Conservation (phyloP, 2,888 invertebrate species). For the Amphipoea lucens region DNA sequence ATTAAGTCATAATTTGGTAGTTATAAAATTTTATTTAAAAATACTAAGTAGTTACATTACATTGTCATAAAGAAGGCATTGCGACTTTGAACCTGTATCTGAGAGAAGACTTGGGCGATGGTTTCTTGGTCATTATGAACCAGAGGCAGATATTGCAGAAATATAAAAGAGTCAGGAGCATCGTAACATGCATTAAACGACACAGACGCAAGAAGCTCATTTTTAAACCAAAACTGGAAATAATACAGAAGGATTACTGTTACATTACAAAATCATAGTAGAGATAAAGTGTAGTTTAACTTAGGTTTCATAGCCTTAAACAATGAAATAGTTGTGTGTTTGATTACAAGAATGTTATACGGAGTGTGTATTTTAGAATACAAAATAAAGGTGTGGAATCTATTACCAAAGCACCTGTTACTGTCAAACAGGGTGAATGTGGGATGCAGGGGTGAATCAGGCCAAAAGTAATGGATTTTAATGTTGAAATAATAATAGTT, state of each 20-base stretch:
- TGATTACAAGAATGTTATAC: not conserved
- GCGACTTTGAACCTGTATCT: constrained; percentile 80
- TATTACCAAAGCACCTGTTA: not conserved
- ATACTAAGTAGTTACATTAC: constrained; percentile 34
- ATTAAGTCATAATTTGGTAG: not conserved
- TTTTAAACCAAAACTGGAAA: constrained; percentile 84
- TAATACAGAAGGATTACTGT: constrained; percentile 38
- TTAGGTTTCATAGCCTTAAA: not conserved
- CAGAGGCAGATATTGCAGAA: constrained; percentile 86
- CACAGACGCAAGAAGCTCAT: constrained; percentile 84
- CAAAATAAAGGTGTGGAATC: not conserved
- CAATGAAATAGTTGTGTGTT: not conserved
- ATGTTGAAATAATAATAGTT: not conserved
- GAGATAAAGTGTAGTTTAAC: not conserved
- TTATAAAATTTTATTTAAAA: constrained; percentile 24
- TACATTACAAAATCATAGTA: constrained; percentile 9
- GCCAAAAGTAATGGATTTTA: not conserved
- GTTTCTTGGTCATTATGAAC: constrained; percentile 85
- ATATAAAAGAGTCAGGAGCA: constrained; percentile 84
- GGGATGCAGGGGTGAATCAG: not conserved
- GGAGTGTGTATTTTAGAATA: constrained; percentile 17
- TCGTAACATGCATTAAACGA: constrained; percentile 85
- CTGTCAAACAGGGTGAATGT: not conserved
- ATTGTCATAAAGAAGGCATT: constrained; percentile 69
- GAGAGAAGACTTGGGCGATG: constrained; percentile 77